Evolutionary conservation across 2,888 invertebrate genomes (phyloP), one percentile per base, ranked within the genome.

Genomic region (Crepidodera aurea): DNA sequence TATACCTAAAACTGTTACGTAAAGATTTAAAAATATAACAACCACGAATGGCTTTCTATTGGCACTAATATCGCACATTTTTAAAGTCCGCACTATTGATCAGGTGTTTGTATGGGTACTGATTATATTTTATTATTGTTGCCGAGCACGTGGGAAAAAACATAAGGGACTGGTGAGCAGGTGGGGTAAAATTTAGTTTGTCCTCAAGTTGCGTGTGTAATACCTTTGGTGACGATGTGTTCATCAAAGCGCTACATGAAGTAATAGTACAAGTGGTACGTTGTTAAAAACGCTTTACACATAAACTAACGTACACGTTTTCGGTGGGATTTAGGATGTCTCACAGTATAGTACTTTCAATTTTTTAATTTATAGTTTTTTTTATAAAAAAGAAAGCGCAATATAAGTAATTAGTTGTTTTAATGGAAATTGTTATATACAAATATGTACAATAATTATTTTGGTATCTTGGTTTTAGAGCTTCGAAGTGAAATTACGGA

Each of bases 41-140:
- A 64, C 39, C 8, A 73, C 67, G 39, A 71, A 53, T 1, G 67
- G 56, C 67, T 70, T 76, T 66, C 76, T 65, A 37, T 67, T 68
- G 57, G 65, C 69, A 64, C 74, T 76, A 19, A 77, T 75, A 58
- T 79, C 79, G 68, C 79, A 78, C 79, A 79, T 57, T 27, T 59
- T 50, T 48, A 44, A 34, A 50, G 44, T 55, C 54, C 34, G 12
- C 40, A 40, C 70, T 70, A 68, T 65, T 69, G 62, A 64, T 69
- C 65, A 62, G 64, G 69, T 67, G 64, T 69, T 73, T 68, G 68
- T 72, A 66, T 71, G 69, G 57, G 65, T 72, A 78, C 77, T 77
- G 74, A 73, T 73, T 73, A 73, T 71, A 68, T 67, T 62, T 60
- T 65, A 69, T 71, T 70, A 71, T 72, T 73, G 74, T 75, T 73